A percentile compares a stretch with the other conserved stretches of the same genome.
phyloP scores from a whole-genome alignment of 64 coral and sea anemone species.

The Montipora cactus region DNA sequence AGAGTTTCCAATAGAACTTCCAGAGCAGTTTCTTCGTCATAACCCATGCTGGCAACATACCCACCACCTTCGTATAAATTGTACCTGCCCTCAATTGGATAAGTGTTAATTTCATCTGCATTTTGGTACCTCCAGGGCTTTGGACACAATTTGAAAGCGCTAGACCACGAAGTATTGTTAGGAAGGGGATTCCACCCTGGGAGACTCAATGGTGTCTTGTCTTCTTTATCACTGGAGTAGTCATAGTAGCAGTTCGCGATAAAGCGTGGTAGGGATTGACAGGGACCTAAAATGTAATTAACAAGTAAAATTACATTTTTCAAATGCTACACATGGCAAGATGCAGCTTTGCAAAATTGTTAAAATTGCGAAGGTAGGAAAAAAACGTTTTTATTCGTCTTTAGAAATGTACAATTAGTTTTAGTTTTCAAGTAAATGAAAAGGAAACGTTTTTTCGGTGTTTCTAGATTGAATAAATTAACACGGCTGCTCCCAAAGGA shows the following conservation, averaged over 20 bases:
- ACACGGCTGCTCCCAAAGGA: too few species aligned
- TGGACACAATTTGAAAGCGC: not conserved
- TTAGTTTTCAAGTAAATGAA: not conserved
- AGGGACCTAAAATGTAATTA: not conserved
- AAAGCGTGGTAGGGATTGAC: not conserved
- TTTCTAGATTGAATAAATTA: too few species aligned
- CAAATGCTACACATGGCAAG: too few species aligned
- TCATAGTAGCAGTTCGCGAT: constrained; percentile 5
- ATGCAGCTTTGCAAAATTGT: too few species aligned
- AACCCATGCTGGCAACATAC: constrained; percentile 7
- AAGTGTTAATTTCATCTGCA: not conserved
- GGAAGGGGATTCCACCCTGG: constrained; percentile 21
- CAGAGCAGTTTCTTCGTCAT: not conserved
- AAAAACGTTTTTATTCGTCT: too few species aligned
- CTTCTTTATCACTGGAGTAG: not conserved
- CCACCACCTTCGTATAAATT: constrained; percentile 1
- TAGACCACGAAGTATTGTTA: not conserved
- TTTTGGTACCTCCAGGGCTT: constrained; percentile 22
- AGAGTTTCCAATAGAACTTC: not conserved
- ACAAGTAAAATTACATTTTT: not conserved
- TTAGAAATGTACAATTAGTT: too few species aligned
- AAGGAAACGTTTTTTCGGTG: not conserved
- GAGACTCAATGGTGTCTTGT: not conserved
- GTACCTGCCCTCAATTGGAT: not conserved
- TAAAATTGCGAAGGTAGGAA: too few species aligned